phyloP scores from a whole-genome alignment of 1,140 invertebrate genomes.

The Nilaparvata lugens region DNA sequence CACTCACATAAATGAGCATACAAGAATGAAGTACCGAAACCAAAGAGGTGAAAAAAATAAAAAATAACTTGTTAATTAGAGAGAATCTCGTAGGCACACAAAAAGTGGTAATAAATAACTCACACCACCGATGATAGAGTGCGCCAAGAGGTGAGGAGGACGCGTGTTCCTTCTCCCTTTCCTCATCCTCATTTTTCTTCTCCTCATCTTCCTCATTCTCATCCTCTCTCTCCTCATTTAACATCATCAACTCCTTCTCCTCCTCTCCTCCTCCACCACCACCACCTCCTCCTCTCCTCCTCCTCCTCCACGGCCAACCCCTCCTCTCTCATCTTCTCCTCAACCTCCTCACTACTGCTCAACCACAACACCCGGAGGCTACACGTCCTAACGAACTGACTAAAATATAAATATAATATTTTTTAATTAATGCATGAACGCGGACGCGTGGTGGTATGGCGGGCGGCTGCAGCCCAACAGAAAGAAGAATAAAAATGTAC shows the following conservation, averaged over 20 bases:
- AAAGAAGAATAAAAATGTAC: neutral
- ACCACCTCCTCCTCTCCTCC: no score
- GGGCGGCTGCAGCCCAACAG: no score
- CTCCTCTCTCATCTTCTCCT: no score
- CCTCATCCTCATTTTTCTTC: no score
- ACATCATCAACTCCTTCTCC: no score
- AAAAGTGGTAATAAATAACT: constrained; percentile 2
- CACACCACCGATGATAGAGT: neutral
- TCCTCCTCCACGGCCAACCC: no score
- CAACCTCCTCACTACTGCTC: no score
- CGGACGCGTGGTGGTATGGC: neutral
- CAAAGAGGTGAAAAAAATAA: neutral
- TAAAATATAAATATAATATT: constrained; percentile 2
- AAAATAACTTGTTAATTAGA: constrained; percentile 1
- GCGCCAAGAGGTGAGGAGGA: neutral
- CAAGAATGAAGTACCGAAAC: neutral
- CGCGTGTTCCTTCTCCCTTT: neutral
- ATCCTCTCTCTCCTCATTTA: no score
- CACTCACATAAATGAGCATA: no score
- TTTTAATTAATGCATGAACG: constrained; percentile 4
- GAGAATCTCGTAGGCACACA: neutral
- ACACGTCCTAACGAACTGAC: neutral
- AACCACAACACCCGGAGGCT: no score
- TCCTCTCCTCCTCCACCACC: no score
- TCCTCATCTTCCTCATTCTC: no score